Conservation (phyloP, 2,888 invertebrate species). For the Cinara cedri region DNA sequence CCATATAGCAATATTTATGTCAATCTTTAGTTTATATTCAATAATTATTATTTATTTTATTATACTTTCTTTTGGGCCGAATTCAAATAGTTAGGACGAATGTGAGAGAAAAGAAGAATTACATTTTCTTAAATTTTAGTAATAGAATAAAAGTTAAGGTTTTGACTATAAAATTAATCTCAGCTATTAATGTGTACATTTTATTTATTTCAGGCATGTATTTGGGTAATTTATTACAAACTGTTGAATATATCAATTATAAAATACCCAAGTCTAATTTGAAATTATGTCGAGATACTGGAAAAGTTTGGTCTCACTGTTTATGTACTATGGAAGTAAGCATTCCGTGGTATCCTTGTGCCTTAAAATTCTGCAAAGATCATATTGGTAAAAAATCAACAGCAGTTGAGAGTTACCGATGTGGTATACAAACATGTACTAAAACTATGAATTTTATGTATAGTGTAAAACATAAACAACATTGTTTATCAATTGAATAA, state of each 20-base stretch:
- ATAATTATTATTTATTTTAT: too few relatives aligned
- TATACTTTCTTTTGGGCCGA: too few relatives aligned
- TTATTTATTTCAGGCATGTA: conserved; percentile 49
- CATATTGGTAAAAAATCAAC: conserved; percentile 69
- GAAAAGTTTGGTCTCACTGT: conserved; percentile 76
- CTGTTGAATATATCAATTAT: conserved; percentile 48
- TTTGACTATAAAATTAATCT: not conserved
- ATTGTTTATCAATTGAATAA: conserved; percentile 83
- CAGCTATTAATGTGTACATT: not conserved
- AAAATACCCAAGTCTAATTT: conserved; percentile 63
- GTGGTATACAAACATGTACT: conserved; percentile 94
- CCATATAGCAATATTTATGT: too few relatives aligned
- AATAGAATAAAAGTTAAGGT: too few relatives aligned
- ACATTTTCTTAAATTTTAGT: too few relatives aligned
- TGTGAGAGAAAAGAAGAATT: too few relatives aligned
- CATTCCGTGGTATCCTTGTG: conserved; percentile 96
- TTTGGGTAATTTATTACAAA: conserved; percentile 48
- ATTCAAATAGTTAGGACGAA: too few relatives aligned
- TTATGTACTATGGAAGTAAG: conserved; percentile 86
- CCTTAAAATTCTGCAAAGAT: conserved; percentile 90
- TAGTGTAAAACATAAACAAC: conserved; percentile 81
- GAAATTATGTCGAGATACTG: conserved; percentile 66
- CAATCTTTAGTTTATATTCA: too few relatives aligned
- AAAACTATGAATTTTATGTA: conserved; percentile 88
- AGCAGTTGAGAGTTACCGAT: conserved; percentile 67